Base-by-base conservation (phyloP, 2,888 invertebrate genomes). In the Drosophila mettleri region DNA sequence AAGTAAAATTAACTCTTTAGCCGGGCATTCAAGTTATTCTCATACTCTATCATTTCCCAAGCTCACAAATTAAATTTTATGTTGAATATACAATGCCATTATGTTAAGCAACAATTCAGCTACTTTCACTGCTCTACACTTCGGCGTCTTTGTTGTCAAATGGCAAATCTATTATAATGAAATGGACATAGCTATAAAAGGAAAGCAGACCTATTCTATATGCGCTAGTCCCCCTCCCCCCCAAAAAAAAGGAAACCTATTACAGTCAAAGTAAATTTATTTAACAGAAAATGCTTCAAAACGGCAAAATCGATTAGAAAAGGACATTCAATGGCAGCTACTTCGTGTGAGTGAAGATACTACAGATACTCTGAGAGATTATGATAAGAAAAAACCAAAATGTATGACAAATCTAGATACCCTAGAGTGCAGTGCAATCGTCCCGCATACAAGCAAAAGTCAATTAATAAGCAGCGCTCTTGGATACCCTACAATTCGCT, bases 221-320 rank as follows among this genome's bases (percentile, higher is more conserved):
- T 29, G 22, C 58, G n/a, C 45, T 14, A n/a, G n/a, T n/a, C n/a
- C n/a, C n/a, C n/a, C n/a, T n/a, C n/a, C n/a, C 16, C 31, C 0
- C 27, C 31, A 5, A 27, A 8, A 39, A 24, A 8, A 9, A 14
- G 2, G n/a, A 43, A 27, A 27, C 43, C 36, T 14, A 61, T 34
- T 34, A 34, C 51, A 43, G 41, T 51, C 39, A 36, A 34, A 14
- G 41, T 9, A n/a, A 46, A 46, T 63, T 29, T 49, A 48, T 20
- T 43, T 27, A 43, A 34, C 34, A 43, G 41, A 33, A 33, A 39
- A 27, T 63, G 46, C 65, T 64, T 64, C 14, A 20, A 52, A 24
- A 16, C 34, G 36, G 14, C 24, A 33, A 24, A 49, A 58, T 27
- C 52, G 43, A 31, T 49, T 71, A 48, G 53, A 45, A 60, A 38